Percentiles rank a stretch among this genome's conserved stretches.
These are phyloP conservation scores for Mastigias papua DNA, from an alignment of 30 jellyfish, hydroid and myxozoan genomes.

Conservation along the genomic window DNA sequence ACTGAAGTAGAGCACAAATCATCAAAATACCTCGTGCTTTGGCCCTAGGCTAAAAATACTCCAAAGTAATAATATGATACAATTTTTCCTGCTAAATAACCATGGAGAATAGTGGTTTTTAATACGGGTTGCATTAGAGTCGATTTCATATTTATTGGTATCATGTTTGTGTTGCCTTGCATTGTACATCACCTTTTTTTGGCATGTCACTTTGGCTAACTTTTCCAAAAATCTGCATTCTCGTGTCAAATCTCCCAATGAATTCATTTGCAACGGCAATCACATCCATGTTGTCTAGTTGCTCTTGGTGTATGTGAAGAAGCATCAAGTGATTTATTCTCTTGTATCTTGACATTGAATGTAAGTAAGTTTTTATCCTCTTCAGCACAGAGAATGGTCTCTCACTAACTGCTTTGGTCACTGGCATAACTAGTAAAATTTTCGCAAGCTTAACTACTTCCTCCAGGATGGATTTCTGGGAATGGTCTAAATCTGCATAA, in stretches of 20 bases:
- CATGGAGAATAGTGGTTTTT: no score
- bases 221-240: conserved; percentile 35
- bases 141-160: no score
- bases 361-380: conserved; percentile 26
- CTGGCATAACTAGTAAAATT: conserved; percentile 68
- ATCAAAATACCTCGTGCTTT: no score
- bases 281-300: conserved; percentile 35
- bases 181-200: not conserved
- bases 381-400: conserved; percentile 59
- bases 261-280: conserved; percentile 49
- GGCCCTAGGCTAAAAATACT: no score
- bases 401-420: conserved; percentile 49
- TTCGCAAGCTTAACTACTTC: conserved; percentile 53
- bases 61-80: no score
- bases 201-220: conserved; percentile 28
- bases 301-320: conserved; percentile 1
- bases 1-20: no score
- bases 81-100: no score
- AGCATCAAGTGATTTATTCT: not conserved
- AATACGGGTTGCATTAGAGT: no score
- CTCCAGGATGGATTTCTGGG: conserved; percentile 23
- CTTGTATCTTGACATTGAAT: conserved; percentile 63
- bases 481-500: conserved; percentile 42
- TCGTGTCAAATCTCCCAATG: conserved; percentile 50
- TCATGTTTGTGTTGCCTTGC: not conserved